Base-by-base conservation (phyloP, 2,113 vertebrate genomes). In the Leucopsar rothschildi region DNA sequence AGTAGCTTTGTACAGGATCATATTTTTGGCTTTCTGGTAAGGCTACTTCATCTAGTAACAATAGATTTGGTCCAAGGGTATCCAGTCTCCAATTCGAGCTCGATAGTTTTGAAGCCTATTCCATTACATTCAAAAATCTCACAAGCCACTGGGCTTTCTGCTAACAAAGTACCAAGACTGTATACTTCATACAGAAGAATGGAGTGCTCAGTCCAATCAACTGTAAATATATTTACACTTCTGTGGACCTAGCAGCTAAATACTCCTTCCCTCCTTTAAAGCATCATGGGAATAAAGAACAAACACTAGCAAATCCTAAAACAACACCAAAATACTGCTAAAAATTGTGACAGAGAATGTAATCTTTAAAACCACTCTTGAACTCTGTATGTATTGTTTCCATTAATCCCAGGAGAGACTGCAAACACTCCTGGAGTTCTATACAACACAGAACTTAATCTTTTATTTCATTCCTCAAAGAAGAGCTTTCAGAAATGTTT, bases 1-100 rank as follows among this genome's bases (percentile, higher is more conserved):
- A 90, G 90, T 75, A 88, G 83, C 72, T 96, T 92, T 85, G 78
- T 92, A 60, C 7, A 86, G 50, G 33, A 92, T 84, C 72, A 59
- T 53, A 82, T 91, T 91, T 96, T 96, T 95, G 92, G 82, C 92
- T 93, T 92, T 90, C 79, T 83, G 92, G 57, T 96, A 95, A 96
- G 92, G 93, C 90, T 93, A 93, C 75, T 90, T 96, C 56, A 90
- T 91, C 68, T 76, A 90, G 45, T 64, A 92, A 71, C 44, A 81
- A 84, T 8, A 78, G 56, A 92, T 92, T 96, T 94, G 95, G 90
- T 95, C 84, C 90, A 83, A 93, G 93, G 71, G 82, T 82, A 79
- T 91, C 66, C 90, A 87, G 87, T 94, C 73, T 89, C 86, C 76
- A 77, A 20, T 53, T 29, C 1, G 2, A 82, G 56, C 70, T 81